These are phyloP conservation scores for Sinohyriopsis cumingii DNA, from an alignment of 2,888 invertebrate species.

Conservation along the genomic window DNA sequence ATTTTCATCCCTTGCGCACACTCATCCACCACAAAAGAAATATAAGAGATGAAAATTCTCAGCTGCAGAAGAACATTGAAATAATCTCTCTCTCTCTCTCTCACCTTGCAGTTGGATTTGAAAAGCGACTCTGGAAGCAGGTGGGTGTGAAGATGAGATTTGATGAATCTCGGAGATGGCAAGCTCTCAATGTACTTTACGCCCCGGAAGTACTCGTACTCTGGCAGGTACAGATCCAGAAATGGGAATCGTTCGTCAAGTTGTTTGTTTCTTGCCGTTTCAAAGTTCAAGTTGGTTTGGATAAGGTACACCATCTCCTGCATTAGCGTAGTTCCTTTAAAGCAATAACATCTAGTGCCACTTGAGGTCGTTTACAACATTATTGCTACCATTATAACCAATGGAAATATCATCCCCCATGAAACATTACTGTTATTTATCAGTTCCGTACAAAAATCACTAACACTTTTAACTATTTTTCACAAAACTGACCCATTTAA, in stretches of 20 bases:
- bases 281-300: conserved; percentile 11
- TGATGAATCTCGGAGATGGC: conserved; percentile 18
- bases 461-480: too few relatives aligned
- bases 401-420: too few relatives aligned
- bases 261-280: conserved; percentile 9
- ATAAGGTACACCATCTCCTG: conserved; percentile 28
- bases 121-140: conserved; percentile 19
- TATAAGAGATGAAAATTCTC: too few relatives aligned
- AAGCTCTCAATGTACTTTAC: conserved; percentile 12
- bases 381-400: too few relatives aligned
- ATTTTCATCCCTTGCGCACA: too few relatives aligned
- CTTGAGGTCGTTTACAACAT: too few relatives aligned
- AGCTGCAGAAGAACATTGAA: too few relatives aligned
- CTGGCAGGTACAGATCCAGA: conserved; percentile 15
- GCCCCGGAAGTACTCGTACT: conserved; percentile 15
- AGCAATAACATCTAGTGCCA: not conserved
- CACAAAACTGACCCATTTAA: too few relatives aligned
- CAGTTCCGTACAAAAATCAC: too few relatives aligned
- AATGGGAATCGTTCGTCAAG: conserved; percentile 28
- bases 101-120: conserved; percentile 20
- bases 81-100: not conserved
- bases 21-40: too few relatives aligned
- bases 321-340: conserved; percentile 20
- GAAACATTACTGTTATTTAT: too few relatives aligned
- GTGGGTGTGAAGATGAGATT: conserved; percentile 28